A percentile compares a stretch with the other conserved stretches of the same genome.
phyloP scores from a whole-genome alignment of 2,797 vertebrate genomes.

The Takifugu rubripes region DNA sequence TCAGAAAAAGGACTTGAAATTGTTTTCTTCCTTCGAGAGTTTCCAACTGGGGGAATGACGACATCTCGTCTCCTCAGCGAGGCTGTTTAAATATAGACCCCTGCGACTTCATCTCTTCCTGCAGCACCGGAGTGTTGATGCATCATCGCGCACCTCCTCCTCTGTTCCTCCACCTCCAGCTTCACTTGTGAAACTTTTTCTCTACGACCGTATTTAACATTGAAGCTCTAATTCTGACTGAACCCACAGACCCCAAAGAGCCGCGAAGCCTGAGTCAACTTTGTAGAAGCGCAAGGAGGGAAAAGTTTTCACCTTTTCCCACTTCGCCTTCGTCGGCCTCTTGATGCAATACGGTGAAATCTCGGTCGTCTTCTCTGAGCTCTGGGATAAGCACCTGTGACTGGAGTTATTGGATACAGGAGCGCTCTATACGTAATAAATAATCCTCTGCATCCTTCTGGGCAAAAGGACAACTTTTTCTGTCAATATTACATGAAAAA shows the following conservation, averaged over 20 bases:
- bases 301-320: constrained; percentile 6
- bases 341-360: constrained; percentile 66
- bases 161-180: constrained; percentile 14
- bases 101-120: constrained; percentile 45
- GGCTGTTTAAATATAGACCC: constrained; percentile 65
- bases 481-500: not conserved
- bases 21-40: constrained; percentile 36
- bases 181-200: constrained; percentile 10
- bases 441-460: constrained; percentile 46
- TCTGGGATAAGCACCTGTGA: constrained; percentile 42
- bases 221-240: constrained; percentile 1
- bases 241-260: constrained; percentile 18
- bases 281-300: constrained; percentile 15
- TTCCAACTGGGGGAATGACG: constrained; percentile 35
- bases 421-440: constrained; percentile 68
- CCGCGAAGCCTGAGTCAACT: not conserved
- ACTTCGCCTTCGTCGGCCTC: constrained; percentile 24
- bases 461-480: constrained; percentile 11
- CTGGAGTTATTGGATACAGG: constrained; percentile 72
- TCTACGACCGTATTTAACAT: not conserved
- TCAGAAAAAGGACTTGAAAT: constrained; percentile 25
- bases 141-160: constrained; percentile 21
- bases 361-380: constrained; percentile 27
- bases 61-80: constrained; percentile 47
- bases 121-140: constrained; percentile 21